A percentile compares a stretch with the other conserved stretches of the same genome.
phyloP scores from a whole-genome alignment of 2,888 invertebrate species.

The Metallyticus violacea region DNA sequence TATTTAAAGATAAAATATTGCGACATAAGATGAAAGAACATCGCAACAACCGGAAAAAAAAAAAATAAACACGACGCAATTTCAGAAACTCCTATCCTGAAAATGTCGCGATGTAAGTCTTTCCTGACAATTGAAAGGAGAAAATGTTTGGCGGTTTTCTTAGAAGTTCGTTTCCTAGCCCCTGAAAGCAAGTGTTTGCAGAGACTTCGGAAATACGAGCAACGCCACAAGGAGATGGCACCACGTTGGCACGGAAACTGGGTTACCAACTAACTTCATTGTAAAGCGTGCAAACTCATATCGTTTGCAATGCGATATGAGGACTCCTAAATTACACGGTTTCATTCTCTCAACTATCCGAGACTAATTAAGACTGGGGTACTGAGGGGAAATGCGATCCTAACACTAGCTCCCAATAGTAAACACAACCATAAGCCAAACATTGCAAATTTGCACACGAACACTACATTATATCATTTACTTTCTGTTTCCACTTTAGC shows the following conservation, averaged over 20 bases:
- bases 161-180: no score
- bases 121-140: no score
- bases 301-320: not conserved
- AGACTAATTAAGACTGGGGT: not conserved
- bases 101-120: no score
- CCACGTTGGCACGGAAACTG: not conserved
- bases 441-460: not conserved
- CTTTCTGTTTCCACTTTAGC: no score
- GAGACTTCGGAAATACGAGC: no score
- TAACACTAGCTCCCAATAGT: not conserved
- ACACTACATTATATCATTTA: no score
- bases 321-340: not conserved
- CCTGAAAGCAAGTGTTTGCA: not conserved
- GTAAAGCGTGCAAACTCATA: not conserved
- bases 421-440: not conserved
- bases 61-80: no score
- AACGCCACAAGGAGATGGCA: not conserved
- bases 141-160: not conserved
- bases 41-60: no score
- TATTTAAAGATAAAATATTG: no score
- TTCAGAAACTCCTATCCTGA: no score
- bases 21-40: no score
- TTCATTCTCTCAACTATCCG: not conserved
- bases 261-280: not conserved
- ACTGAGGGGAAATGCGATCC: not conserved